Conservation (phyloP, 1,140 invertebrate species). For the Macrosteles quadrilineatus region DNA sequence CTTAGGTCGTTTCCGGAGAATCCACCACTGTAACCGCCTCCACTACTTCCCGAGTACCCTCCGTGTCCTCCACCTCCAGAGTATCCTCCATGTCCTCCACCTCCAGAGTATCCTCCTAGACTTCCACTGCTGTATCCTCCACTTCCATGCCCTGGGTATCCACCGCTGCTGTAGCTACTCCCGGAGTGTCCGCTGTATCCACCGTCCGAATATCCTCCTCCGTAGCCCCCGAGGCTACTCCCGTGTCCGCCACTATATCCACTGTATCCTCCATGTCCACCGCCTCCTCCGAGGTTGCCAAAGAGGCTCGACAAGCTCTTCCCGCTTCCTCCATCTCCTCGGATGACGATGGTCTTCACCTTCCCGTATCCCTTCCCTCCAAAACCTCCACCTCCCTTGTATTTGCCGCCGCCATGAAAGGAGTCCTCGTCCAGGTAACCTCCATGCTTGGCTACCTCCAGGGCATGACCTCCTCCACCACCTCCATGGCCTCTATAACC, state of each 20-base stretch:
- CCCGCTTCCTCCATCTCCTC: neutral
- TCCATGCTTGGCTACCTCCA: neutral
- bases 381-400: neutral
- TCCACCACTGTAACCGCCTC: neutral
- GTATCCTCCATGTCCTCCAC: neutral
- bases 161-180: neutral
- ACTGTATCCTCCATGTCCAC: neutral
- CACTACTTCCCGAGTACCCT: neutral
- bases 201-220: no score
- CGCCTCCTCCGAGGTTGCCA: neutral
- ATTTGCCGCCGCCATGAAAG: neutral
- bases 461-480: neutral
- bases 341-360: neutral
- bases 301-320: neutral
- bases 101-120: neutral
- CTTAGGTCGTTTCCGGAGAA: neutral
- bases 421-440: constrained; percentile 1
- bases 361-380: neutral
- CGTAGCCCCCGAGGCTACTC: neutral
- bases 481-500: neutral
- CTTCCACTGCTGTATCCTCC: no score
- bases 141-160: neutral
- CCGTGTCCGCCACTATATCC: neutral
- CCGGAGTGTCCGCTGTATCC: neutral
- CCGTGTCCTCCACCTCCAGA: neutral